phyloP scores from a whole-genome alignment of 2,888 invertebrate species.

The Nemoura dubitans region DNA sequence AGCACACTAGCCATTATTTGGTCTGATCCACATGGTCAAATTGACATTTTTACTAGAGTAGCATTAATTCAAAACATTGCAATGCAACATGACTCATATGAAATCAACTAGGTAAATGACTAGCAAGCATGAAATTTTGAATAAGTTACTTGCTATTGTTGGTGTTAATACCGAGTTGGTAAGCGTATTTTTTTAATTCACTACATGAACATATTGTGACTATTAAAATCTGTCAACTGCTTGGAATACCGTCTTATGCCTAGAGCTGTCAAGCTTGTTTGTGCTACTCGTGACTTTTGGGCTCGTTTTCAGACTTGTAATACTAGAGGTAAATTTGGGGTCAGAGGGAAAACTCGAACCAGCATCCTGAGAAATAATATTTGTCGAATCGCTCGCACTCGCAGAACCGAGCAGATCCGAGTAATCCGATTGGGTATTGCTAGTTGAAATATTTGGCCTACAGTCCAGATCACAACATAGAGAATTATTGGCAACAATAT shows the following conservation, averaged over 20 bases:
- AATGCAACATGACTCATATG: not conserved
- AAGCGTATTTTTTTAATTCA: not conserved
- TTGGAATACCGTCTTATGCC: not conserved
- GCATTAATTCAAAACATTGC: not conserved
- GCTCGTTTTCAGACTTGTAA: not conserved
- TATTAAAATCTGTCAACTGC: not conserved
- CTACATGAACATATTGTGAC: not conserved
- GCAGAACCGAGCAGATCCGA: not conserved
- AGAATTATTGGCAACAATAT: not conserved
- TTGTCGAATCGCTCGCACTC: not conserved
- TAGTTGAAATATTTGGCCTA: not conserved
- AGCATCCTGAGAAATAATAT: not conserved
- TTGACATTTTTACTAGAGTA: not conserved
- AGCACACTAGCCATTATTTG: not conserved
- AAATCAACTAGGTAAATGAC: not conserved
- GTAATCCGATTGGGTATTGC: not conserved
- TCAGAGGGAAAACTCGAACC: not conserved
- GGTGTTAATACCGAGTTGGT: not conserved
- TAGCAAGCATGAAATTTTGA: not conserved
- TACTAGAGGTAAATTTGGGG: not conserved
- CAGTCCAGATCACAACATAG: not conserved
- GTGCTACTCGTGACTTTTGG: not conserved
- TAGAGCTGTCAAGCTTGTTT: not conserved
- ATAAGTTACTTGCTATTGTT: not conserved
- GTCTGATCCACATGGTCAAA: not conserved